Base-by-base conservation (phyloP, 2,888 invertebrate species). In the Melitaea athalia region DNA sequence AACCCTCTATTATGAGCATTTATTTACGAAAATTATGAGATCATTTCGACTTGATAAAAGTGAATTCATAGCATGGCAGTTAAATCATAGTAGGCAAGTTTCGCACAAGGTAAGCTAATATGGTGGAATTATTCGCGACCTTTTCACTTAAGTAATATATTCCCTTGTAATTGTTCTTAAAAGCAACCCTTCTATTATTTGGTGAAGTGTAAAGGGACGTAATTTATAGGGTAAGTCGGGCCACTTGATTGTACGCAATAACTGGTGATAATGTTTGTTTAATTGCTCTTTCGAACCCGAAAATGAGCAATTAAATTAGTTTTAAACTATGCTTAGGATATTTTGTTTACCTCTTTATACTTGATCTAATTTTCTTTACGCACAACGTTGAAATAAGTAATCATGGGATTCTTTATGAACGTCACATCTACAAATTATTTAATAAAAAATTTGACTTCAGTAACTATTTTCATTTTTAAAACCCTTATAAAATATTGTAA, bases 171-270 rank as follows among this genome's bases (percentile, higher is more conserved):
- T 89, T 90, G 89, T 90, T 83, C 83, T 80, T 72, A 77, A 82
- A 77, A 81, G 81, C 71, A 84, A 86, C 87, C 83, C 81, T 83
- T 82, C 83, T 81, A 84, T 85, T 86, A 88, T 87, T 85, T 84
- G 85, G 88, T 89, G 87, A 89, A 87, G 87, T 89, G 89, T 86
- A 83, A 87, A 88, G 87, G 86, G 83, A 78, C 76, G 80, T 79
- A 83, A 91, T 91, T 91, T 91, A 91, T 91, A 83, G 82, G 75
- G 75, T 74, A 87, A 89, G 85, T 89, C 88, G 53, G 79, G 79
- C 82, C 81, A 78, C 83, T 79, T 73, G 77, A 78, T 79, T 78
- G 78, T 76, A 80, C 79, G 76, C 80, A 81, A 81, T 82, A 82
- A 80, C 77, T 76, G 70, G 78, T 76, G 82, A 85, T 86, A 84